These are phyloP conservation scores for Hoplodrina blanda DNA, from an alignment of 2,888 invertebrate genomes.

Conservation along the genomic window DNA sequence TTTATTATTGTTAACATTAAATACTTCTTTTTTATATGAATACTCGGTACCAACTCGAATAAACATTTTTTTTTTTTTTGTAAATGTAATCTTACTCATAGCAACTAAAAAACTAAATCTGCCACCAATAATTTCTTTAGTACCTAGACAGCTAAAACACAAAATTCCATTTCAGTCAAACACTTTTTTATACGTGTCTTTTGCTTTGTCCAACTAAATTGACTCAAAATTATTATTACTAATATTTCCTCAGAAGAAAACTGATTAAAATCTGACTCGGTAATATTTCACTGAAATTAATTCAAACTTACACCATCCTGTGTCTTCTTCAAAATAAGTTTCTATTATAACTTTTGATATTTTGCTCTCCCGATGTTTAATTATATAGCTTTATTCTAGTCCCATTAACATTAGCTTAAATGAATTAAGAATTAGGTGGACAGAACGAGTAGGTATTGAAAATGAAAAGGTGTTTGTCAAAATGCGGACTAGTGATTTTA, in stretches of 20 bases:
- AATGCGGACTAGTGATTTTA: not conserved
- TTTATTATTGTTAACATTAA: no score
- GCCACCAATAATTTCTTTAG: no score
- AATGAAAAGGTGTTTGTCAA: not conserved
- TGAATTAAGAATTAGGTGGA: conserved; percentile 17
- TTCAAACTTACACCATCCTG: conserved; percentile 33
- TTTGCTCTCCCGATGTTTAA: conserved; percentile 26
- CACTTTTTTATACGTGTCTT: no score
- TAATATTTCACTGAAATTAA: conserved; percentile 26
- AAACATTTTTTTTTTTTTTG: no score
- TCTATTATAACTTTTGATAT: conserved; percentile 31
- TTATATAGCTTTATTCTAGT: conserved; percentile 19
- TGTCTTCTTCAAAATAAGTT: conserved; percentile 23
- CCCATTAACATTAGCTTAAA: conserved; percentile 24
- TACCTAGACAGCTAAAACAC: no score
- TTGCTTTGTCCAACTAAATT: no score
- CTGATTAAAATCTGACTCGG: not conserved
- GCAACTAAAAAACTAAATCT: no score
- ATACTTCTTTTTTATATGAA: no score
- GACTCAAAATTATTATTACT: not conserved
- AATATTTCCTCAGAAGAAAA: not conserved
- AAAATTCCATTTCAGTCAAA: no score
- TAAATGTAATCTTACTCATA: no score
- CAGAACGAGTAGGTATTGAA: not conserved
- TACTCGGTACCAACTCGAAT: no score